Conservation (phyloP, 2,113 vertebrate species). For the Bos javanicus region DNA sequence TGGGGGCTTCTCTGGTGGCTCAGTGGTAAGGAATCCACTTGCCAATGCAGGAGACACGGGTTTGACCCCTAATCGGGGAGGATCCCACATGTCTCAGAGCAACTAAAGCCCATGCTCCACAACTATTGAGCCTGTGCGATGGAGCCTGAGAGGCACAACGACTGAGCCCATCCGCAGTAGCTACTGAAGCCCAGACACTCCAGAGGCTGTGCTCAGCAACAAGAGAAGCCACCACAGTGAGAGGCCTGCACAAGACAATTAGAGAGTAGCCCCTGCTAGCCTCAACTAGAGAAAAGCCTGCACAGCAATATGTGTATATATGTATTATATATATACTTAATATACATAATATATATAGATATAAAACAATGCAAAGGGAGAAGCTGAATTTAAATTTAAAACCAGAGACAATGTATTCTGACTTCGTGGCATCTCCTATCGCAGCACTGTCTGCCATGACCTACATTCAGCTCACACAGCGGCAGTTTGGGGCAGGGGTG, state of each 20-base stretch:
- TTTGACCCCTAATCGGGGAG: neutral
- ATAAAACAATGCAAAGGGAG: neutral
- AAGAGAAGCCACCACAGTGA: neutral
- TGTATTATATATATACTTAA: neutral
- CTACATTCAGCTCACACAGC: conserved; percentile 59
- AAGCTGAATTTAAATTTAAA: neutral
- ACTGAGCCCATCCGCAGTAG: accelerated
- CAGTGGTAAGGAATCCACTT: neutral
- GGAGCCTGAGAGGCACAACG: accelerated
- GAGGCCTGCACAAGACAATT: accelerated
- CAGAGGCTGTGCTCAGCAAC: neutral
- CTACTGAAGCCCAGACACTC: neutral
- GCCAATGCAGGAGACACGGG: neutral
- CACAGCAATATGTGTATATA: accelerated
- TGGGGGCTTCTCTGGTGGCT: neutral
- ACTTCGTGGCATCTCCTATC: neutral
- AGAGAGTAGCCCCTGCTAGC: neutral
- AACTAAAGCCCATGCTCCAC: neutral
- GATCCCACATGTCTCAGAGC: neutral
- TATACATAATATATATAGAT: neutral
- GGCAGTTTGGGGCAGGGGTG: conserved; percentile 15
- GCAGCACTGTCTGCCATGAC: conserved; percentile 41
- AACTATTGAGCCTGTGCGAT: neutral
- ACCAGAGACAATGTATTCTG: neutral
- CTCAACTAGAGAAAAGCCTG: neutral